phyloP scores from a whole-genome alignment of 37 sponge, comb jelly and placozoan species.

The Oscarella lobularis region DNA sequence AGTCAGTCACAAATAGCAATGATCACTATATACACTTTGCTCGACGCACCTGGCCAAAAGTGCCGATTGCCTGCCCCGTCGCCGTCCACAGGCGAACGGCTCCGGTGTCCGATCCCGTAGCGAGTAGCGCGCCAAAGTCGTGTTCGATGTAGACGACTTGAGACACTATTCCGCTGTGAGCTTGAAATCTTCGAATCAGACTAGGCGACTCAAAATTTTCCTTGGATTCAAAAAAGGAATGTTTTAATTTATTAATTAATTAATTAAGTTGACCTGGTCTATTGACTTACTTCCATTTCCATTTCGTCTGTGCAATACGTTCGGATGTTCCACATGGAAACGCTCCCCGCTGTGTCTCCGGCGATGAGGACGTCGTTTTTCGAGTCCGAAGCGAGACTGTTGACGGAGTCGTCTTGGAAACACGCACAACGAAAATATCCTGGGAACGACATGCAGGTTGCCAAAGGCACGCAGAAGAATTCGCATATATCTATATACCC shows the following conservation, averaged over 20 bases:
- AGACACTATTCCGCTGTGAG: constrained; percentile 59
- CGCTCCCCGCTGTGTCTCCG: constrained; percentile 82
- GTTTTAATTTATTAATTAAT: background rate
- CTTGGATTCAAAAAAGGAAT: background rate
- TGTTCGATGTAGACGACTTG: constrained; percentile 43
- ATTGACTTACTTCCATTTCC: background rate
- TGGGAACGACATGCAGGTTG: constrained; percentile 10
- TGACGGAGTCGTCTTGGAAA: constrained; percentile 59
- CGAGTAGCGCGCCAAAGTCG: constrained; percentile 35
- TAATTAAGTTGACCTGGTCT: background rate
- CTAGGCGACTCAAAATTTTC: background rate
- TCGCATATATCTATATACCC: too few species aligned
- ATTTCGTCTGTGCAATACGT: constrained; percentile 7
- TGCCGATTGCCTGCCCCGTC: constrained; percentile 72
- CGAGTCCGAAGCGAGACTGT: constrained; percentile 65
- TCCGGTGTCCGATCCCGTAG: constrained; percentile 71
- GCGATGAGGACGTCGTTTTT: constrained; percentile 45
- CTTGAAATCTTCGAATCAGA: constrained; percentile 16
- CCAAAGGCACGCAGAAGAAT: constrained; percentile 12
- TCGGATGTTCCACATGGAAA: constrained; percentile 64
- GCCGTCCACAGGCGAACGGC: constrained; percentile 80
- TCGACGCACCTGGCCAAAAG: constrained; percentile 76
- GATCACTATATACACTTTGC: background rate
- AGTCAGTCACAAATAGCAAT: background rate
- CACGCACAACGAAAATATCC: constrained; percentile 60